phyloP scores from a whole-genome alignment of 2,888 invertebrate genomes.

The Sepiola atlantica region DNA sequence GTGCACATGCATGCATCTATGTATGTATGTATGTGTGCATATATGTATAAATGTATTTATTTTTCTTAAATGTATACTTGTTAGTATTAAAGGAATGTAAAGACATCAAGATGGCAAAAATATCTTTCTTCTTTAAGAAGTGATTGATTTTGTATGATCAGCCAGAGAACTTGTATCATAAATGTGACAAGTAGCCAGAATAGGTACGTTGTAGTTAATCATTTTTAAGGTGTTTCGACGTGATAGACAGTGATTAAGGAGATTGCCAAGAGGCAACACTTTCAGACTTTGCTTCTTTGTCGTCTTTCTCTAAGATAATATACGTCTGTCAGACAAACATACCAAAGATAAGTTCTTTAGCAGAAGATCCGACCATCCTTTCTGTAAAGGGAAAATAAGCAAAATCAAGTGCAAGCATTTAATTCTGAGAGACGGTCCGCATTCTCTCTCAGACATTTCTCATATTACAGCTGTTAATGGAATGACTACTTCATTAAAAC shows the following conservation, averaged over 20 bases:
- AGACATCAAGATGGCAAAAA: neutral
- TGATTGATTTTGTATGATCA: neutral
- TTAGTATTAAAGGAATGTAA: neutral
- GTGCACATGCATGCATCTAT: neutral
- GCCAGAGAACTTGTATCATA: neutral
- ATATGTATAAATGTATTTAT: neutral
- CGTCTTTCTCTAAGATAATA: neutral
- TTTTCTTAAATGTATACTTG: neutral
- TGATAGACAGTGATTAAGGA: conserved; percentile 1
- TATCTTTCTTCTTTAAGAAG: neutral
- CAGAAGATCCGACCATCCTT: neutral
- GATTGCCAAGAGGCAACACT: neutral
- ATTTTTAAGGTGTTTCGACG: conserved; percentile 8
- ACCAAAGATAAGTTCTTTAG: neutral
- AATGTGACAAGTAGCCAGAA: neutral
- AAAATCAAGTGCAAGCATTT: neutral
- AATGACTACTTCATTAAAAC: too few relatives aligned
- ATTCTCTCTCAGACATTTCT: neutral
- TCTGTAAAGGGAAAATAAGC: neutral
- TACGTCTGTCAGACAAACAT: neutral
- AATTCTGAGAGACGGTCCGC: neutral
- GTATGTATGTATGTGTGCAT: neutral
- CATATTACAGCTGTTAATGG: neutral
- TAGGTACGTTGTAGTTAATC: neutral
- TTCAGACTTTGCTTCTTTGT: neutral